Conservation (phyloP, 2,113 vertebrate genomes). For the Bufo bufo region DNA sequence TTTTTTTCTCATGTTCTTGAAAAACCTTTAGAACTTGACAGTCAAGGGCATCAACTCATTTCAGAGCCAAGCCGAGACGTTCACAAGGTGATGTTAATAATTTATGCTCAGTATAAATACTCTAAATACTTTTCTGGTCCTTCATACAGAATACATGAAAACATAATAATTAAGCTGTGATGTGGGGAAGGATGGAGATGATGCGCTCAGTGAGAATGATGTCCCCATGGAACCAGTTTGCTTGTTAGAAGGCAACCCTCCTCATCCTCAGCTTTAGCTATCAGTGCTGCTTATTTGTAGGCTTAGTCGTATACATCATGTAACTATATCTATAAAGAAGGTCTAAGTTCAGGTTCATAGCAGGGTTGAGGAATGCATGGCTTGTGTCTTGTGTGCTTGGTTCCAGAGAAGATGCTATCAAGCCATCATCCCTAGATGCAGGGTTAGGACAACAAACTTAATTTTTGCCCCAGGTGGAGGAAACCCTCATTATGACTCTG, state of each 20-base stretch:
- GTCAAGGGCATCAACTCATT: background rate
- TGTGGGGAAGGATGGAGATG: background rate
- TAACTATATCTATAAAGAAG: too few species aligned
- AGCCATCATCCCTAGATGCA: too few species aligned
- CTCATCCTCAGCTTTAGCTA: background rate
- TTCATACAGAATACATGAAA: slow-evolving; percentile 24
- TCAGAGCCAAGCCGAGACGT: background rate
- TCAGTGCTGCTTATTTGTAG: background rate
- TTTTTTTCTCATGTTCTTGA: background rate
- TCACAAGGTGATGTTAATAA: background rate
- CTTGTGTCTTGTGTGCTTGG: too few species aligned
- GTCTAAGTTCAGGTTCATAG: too few species aligned
- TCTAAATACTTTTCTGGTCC: background rate
- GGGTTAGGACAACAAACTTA: too few species aligned
- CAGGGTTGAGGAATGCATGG: too few species aligned
- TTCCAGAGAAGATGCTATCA: too few species aligned
- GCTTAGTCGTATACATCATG: background rate
- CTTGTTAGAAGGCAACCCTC: background rate
- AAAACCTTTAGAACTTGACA: background rate
- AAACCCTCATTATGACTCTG: too few species aligned
- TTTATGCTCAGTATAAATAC: background rate
- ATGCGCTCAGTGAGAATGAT: background rate
- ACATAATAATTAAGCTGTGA: background rate
- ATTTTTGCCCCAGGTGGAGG: too few species aligned
- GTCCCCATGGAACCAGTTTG: background rate